A percentile compares a stretch with the other conserved stretches of the same genome.
Conservation (phyloP, 2,113 vertebrate species). For the Phaethon lepturus region DNA sequence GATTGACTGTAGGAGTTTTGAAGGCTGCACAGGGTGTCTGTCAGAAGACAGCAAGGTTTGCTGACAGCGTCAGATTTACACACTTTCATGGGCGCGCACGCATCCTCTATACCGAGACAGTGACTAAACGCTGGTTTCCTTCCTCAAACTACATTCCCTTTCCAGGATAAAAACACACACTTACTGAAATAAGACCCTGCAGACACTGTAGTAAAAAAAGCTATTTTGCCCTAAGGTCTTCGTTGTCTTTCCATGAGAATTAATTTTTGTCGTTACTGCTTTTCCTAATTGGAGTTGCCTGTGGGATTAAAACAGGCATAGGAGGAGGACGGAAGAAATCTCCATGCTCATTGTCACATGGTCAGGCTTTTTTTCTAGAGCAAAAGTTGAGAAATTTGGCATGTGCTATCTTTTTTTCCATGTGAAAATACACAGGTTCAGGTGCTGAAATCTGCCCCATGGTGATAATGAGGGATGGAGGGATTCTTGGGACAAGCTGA, state of each 20-base stretch:
- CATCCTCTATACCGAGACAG: neutral
- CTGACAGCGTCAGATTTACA: slow-evolving; percentile 30
- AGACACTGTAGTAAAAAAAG: neutral
- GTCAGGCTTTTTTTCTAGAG: neutral
- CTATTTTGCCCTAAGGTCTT: neutral
- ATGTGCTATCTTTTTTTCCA: neutral
- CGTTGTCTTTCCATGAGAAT: neutral
- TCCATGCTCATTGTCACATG: neutral
- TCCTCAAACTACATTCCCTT: neutral
- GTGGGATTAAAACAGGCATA: neutral
- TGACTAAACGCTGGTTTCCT: neutral
- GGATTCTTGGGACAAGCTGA: accelerated
- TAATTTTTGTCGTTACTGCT: neutral
- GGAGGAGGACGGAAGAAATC: neutral
- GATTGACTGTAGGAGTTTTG: slow-evolving; percentile 20
- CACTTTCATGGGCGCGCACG: neutral
- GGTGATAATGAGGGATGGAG: accelerated
- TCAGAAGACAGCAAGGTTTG: slow-evolving; percentile 34
- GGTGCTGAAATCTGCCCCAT: neutral
- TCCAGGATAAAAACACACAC: neutral
- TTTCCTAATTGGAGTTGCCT: neutral
- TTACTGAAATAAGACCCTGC: neutral
- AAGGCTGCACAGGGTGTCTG: slow-evolving; percentile 52
- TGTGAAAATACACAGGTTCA: neutral
- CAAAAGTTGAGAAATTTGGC: neutral